phyloP scores from a whole-genome alignment of 2,797 vertebrate species.

The Chaetophractus vellerosus region DNA sequence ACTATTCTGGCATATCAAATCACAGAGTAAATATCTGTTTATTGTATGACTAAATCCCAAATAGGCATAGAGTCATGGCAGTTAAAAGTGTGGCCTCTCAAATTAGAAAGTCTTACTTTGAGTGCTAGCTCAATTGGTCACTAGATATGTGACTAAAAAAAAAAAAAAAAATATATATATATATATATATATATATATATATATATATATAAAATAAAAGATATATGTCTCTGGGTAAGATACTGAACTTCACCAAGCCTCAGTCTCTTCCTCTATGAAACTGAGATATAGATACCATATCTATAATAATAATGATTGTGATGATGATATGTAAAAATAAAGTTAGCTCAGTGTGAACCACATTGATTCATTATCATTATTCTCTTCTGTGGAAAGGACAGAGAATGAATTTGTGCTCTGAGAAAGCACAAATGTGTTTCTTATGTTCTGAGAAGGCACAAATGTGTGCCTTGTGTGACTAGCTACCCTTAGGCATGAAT shows the following conservation, averaged over 20 bases:
- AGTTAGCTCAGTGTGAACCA: background rate
- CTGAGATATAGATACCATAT: background rate
- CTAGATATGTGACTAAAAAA: background rate
- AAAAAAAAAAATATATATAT: no score
- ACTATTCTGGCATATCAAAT: background rate
- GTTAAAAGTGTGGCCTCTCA: background rate
- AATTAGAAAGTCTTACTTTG: background rate
- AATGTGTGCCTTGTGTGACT: background rate
- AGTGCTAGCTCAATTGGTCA: background rate
- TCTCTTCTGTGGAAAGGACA: background rate
- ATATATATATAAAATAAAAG: no score
- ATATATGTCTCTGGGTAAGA: background rate
- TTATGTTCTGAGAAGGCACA: background rate
- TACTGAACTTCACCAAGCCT: background rate
- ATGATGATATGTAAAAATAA: background rate
- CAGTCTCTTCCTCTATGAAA: conserved; percentile 38
- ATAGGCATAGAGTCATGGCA: background rate
- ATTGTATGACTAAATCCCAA: background rate
- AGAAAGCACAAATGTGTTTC: background rate
- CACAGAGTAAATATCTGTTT: background rate
- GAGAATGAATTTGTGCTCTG: background rate
- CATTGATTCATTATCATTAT: background rate
- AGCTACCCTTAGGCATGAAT: conserved; percentile 57
- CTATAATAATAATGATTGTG: background rate
- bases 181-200: no score